These are phyloP conservation scores for Scolanthus callimorphus DNA, from an alignment of 92 coral and sea anemone genomes.

Conservation along the genomic window DNA sequence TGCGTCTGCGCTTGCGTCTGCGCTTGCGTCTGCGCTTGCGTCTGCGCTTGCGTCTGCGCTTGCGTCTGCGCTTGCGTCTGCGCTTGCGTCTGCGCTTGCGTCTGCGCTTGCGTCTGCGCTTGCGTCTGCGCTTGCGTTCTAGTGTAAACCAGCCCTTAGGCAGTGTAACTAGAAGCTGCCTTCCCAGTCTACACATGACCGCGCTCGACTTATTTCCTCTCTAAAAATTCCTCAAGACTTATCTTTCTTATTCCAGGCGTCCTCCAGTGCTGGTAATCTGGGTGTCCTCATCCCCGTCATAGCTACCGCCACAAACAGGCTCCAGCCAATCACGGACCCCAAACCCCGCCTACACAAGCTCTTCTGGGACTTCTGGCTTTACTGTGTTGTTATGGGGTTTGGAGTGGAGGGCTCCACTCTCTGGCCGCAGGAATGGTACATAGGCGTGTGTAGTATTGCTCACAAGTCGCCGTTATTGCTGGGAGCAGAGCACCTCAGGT, in stretches of 20 bases:
- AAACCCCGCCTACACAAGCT: slow-evolving; percentile 89
- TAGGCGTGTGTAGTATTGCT: slow-evolving; percentile 88
- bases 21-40: too few species aligned
- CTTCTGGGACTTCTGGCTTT: slow-evolving; percentile 95
- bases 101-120: too few species aligned
- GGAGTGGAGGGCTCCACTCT: slow-evolving; percentile 87
- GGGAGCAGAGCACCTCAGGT: slow-evolving; percentile 85
- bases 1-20: too few species aligned
- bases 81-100: too few species aligned
- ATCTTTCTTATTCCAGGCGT: slow-evolving; percentile 46
- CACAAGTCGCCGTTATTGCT: slow-evolving; percentile 88
- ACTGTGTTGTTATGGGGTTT: slow-evolving; percentile 97
- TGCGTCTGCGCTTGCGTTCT: too few species aligned
- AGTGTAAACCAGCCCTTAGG: too few species aligned
- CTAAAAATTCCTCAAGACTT: neutral
- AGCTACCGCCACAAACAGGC: slow-evolving; percentile 72
- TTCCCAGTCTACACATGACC: too few species aligned
- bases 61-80: too few species aligned
- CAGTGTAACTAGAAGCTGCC: too few species aligned
- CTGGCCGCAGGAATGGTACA: slow-evolving; percentile 95
- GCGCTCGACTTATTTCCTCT: too few species aligned
- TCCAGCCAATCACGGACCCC: slow-evolving; percentile 92
- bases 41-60: too few species aligned
- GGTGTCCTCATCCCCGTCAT: slow-evolving; percentile 95
- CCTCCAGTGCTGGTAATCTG: slow-evolving; percentile 98